Evolutionary conservation across 2,113 vertebrate genomes (phyloP), one percentile per base, ranked within the genome.

Genomic region (Piaya cayana): DNA sequence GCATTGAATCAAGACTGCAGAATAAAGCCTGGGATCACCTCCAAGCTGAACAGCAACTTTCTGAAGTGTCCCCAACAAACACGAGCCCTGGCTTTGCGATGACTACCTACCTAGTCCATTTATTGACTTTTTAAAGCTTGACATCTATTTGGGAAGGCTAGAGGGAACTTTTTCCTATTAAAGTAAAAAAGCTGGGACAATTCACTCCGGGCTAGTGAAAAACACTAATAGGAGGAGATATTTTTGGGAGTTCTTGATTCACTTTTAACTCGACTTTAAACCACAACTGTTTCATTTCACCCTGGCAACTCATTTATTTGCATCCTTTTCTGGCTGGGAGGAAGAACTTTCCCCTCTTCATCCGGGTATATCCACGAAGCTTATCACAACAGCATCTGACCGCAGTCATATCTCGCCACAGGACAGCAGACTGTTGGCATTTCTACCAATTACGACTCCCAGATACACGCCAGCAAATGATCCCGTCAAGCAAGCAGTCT

Each of bases 1-100:
- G 19, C 8, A 2, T 27, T 49, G 62, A 55, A 42, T 37, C 0
- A 1, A 32, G 65, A 39, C 8, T 1, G 0, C 15, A 26, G n/a
- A 45, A 22, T 7, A 16, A 63, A 62, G 49, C 1, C 10, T 6
- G 14, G 52, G 11, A 34, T 37, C 19, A 23, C 15, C 34, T 53
- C 47, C 11, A 37, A 39, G 53, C n/a, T 12, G 39, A 34, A 45
- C 1, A 4, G 63, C 27, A n/a, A 6, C 30, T 43, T 47, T 32
- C 49, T 45, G 32, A 20, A 52, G 42, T 8, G 14, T 5, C 37
- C 26, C 18, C 5, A 5, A 36, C n/a, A 45, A 65, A n/a, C 21
- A 25, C 0, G 5, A 56, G 34, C 82, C 55, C 45, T 53, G 75
- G 53, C 22, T 47, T 47, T 11, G 75, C n/a, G 8, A 10, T 32